A percentile compares a stretch with the other conserved stretches of the same genome.
phyloP scores from a whole-genome alignment of 1,140 invertebrate species.

The Papilio polytes region DNA sequence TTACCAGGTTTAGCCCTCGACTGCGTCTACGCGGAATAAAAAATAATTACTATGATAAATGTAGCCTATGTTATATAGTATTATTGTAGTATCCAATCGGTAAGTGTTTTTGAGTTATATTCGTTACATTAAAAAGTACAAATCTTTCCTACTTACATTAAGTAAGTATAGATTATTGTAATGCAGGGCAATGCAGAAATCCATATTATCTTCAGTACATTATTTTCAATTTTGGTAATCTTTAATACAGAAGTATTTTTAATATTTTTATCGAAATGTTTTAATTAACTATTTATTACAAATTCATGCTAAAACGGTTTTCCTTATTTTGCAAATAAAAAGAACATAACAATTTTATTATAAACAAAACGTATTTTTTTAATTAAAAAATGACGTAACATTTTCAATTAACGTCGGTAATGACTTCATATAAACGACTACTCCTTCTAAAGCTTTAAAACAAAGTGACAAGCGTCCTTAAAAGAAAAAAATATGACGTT shows the following conservation, averaged over 20 bases:
- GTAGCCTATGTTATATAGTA: too few species aligned
- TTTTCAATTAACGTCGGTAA: background rate
- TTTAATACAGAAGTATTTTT: background rate
- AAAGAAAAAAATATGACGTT: slow-evolving; percentile 65
- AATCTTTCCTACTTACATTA: too few species aligned
- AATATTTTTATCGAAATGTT: background rate
- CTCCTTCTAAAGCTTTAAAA: slow-evolving; percentile 10
- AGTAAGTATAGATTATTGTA: too few species aligned
- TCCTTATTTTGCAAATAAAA: background rate
- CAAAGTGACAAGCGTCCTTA: slow-evolving; percentile 56
- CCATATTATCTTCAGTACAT: background rate
- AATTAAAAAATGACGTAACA: background rate
- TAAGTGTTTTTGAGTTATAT: too few species aligned
- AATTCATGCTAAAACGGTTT: background rate
- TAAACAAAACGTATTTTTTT: background rate
- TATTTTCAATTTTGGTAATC: background rate
- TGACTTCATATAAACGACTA: slow-evolving; percentile 16
- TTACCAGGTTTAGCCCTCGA: background rate
- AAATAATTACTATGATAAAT: too few species aligned
- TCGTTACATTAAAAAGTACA: too few species aligned
- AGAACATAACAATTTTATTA: background rate
- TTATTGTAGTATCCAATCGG: background rate
- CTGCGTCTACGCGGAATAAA: too few species aligned
- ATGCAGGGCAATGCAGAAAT: too few species aligned
- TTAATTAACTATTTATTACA: background rate